phyloP scores from a whole-genome alignment of 2,888 invertebrate genomes.

The Melikaiella ostensackeni region DNA sequence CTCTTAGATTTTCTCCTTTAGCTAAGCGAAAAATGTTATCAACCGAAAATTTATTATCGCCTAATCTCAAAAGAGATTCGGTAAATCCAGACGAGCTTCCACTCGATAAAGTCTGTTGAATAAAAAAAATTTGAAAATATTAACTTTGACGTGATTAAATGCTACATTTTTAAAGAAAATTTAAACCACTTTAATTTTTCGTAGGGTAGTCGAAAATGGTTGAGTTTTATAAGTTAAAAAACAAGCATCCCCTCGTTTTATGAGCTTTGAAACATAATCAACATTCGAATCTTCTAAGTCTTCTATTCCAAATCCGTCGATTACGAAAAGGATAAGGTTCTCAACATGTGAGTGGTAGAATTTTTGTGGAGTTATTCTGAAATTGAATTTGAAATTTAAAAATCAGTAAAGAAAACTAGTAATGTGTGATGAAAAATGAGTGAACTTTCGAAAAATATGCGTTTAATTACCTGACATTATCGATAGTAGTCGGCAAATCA shows the following conservation, averaged over 20 bases:
- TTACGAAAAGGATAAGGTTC: background rate
- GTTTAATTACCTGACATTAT: background rate
- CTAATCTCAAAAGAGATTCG: background rate
- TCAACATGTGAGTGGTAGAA: background rate
- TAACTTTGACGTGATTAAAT: background rate
- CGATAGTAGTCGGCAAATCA: background rate
- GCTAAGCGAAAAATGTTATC: conserved; percentile 19
- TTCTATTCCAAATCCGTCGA: conserved; percentile 28
- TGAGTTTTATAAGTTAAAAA: background rate
- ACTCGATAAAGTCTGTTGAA: background rate
- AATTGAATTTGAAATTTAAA: background rate
- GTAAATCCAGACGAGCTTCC: background rate
- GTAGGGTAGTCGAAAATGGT: background rate
- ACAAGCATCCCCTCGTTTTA: background rate
- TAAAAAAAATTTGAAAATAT: background rate
- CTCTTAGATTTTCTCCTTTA: background rate
- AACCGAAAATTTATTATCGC: background rate
- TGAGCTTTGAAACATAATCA: background rate
- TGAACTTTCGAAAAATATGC: too few relatives aligned
- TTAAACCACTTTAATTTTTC: conserved; percentile 7
- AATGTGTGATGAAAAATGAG: too few relatives aligned
- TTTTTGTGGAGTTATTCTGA: background rate
- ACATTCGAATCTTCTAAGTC: conserved; percentile 21
- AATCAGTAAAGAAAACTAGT: too few relatives aligned
- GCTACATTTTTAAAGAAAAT: background rate